These are phyloP conservation scores for Lucilia cuprina DNA, from an alignment of 1,140 invertebrate genomes.

Conservation along the genomic window DNA sequence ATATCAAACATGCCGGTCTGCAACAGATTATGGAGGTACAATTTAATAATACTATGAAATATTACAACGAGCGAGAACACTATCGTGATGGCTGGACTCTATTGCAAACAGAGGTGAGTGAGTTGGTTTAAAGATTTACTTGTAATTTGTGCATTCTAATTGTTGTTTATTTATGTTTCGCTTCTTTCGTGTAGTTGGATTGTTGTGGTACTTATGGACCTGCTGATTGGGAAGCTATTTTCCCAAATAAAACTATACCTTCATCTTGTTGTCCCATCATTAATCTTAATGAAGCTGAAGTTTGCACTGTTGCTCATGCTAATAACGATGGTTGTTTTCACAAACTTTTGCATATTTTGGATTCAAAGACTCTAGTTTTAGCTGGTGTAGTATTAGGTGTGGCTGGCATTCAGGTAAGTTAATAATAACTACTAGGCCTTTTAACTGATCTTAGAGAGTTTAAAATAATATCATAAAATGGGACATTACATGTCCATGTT, in stretches of 20 bases:
- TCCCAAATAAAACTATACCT: conserved; percentile 68
- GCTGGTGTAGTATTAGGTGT: conserved; percentile 80
- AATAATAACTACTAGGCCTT: too few species aligned
- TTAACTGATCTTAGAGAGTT: too few species aligned
- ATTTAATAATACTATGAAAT: conserved; percentile 73
- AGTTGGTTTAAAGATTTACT: background rate
- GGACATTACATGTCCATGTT: too few species aligned
- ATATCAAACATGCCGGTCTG: conserved; percentile 77
- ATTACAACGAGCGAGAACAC: conserved; percentile 70
- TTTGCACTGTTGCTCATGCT: conserved; percentile 66
- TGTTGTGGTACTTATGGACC: conserved; percentile 80
- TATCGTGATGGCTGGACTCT: conserved; percentile 76
- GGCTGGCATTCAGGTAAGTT: conserved; percentile 75
- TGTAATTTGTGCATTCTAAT: too few species aligned
- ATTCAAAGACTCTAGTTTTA: conserved; percentile 74
- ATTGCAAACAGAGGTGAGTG: conserved; percentile 76
- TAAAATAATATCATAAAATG: too few species aligned
- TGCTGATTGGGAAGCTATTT: conserved; percentile 71
- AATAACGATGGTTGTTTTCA: conserved; percentile 71
- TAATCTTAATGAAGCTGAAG: conserved; percentile 61
- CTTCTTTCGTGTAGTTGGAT: conserved; percentile 66
- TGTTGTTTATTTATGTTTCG: background rate
- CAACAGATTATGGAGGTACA: conserved; percentile 70
- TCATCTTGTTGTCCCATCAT: conserved; percentile 73
- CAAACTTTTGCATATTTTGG: conserved; percentile 70